Evolutionary conservation across 2,797 vertebrate species (phyloP).

Genomic region (Telmatherina bonti): DNA sequence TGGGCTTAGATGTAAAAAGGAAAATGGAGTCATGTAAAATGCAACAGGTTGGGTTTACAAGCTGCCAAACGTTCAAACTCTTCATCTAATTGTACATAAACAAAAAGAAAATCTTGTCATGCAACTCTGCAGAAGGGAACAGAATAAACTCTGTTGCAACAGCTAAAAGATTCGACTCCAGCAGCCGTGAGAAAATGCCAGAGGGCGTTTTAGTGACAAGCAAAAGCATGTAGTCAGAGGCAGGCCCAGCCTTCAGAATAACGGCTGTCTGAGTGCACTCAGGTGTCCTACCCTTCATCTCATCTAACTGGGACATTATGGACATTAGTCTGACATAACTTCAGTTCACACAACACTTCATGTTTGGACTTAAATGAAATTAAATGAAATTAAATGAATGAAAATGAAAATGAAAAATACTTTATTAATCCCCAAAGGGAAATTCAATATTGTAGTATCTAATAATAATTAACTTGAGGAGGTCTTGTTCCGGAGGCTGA

Average conservation of each 20-base stretch:
- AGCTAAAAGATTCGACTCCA: not conserved
- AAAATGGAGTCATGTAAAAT: not conserved
- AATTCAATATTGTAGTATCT: too few species aligned
- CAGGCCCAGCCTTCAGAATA: conserved; percentile 49
- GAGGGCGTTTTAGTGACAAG: conserved; percentile 42
- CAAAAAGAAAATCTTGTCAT: too few species aligned
- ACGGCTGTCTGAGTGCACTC: conserved; percentile 29
- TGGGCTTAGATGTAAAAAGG: not conserved
- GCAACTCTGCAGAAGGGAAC: not conserved
- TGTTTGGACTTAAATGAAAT: too few species aligned
- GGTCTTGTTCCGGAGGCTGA: too few species aligned
- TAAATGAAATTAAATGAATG: too few species aligned
- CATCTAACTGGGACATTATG: not conserved
- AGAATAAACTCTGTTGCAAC: not conserved
- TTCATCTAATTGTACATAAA: not conserved
- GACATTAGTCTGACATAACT: not conserved
- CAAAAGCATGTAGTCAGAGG: conserved; percentile 43
- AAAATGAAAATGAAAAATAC: too few species aligned
- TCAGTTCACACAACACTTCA: not conserved
- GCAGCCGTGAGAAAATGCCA: conserved; percentile 57
- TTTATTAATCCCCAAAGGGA: too few species aligned
- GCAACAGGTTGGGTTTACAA: not conserved
- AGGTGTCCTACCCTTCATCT: not conserved
- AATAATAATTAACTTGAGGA: too few species aligned
- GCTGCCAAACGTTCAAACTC: not conserved